Percentiles rank a stretch among this genome's conserved stretches.
These are phyloP conservation scores for Parnassius glacialis DNA, from an alignment of 2,888 invertebrate genomes.

Conservation along the genomic window DNA sequence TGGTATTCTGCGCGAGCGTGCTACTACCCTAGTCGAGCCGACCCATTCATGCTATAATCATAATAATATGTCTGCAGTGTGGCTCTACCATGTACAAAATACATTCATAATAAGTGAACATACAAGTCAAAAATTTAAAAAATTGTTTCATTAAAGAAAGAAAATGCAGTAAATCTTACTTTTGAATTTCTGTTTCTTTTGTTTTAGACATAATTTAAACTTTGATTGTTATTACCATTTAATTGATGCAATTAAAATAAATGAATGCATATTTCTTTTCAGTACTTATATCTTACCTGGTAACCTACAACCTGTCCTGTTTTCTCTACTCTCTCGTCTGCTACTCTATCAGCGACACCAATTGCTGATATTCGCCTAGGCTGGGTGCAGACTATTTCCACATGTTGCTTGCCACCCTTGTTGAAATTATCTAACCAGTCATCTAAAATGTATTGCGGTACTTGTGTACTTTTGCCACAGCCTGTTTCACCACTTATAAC, in stretches of 20 bases:
- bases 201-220: too few relatives aligned
- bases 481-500: conserved; percentile 93
- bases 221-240: too few relatives aligned
- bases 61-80: too few relatives aligned
- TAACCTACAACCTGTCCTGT: conserved; percentile 88
- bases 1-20: too few relatives aligned
- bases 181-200: too few relatives aligned
- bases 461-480: conserved; percentile 92
- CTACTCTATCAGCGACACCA: conserved; percentile 94
- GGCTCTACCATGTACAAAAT: too few relatives aligned
- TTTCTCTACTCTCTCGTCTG: conserved; percentile 90
- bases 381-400: conserved; percentile 95
- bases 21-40: too few relatives aligned
- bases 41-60: too few relatives aligned
- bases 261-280: too few relatives aligned
- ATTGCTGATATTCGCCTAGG: conserved; percentile 95
- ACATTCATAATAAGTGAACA: too few relatives aligned
- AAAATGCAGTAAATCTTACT: too few relatives aligned
- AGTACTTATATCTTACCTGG: conserved; percentile 72
- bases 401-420: conserved; percentile 79
- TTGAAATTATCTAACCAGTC: conserved; percentile 86
- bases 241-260: too few relatives aligned
- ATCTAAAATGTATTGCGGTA: conserved; percentile 96
- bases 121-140: conserved; percentile 5
- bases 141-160: not conserved